Percentiles rank a stretch among this genome's conserved stretches.
Evolutionary conservation across 2,797 vertebrate genomes (phyloP).

Genomic region (Pristis pectinata): DNA sequence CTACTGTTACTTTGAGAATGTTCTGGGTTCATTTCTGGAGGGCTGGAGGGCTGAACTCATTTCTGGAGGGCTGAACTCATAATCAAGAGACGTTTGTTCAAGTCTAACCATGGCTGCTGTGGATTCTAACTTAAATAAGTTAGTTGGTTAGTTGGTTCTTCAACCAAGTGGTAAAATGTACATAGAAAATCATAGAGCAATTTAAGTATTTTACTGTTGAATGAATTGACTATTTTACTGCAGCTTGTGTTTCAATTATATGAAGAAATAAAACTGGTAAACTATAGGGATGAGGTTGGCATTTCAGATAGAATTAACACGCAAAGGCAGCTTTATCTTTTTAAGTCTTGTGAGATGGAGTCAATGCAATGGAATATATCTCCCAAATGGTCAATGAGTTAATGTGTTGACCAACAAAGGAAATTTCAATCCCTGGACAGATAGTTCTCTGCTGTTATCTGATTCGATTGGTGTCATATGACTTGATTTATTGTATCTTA

Average conservation of each 20-base stretch:
- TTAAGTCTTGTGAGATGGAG: neutral
- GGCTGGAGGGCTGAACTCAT: no score
- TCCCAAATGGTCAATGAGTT: neutral
- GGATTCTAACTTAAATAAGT: no score
- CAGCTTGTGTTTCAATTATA: neutral
- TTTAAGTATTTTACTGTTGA: neutral
- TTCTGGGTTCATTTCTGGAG: neutral
- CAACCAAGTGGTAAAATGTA: neutral
- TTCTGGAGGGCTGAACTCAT: no score
- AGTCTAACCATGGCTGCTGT: no score
- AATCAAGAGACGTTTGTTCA: no score
- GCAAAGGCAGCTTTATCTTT: no score
- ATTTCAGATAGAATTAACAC: neutral
- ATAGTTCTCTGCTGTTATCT: neutral
- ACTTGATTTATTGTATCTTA: neutral
- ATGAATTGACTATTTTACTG: neutral
- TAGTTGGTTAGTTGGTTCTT: no score
- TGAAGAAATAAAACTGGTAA: neutral
- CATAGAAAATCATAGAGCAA: no score
- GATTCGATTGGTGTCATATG: neutral
- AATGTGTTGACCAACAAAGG: neutral
- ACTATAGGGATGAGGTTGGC: no score
- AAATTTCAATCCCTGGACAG: neutral
- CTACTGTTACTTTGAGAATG: slow-evolving; percentile 1
- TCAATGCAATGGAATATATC: no score